Base-by-base conservation (phyloP, 2,797 vertebrate species). In the Neosilurus hyrtlii region DNA sequence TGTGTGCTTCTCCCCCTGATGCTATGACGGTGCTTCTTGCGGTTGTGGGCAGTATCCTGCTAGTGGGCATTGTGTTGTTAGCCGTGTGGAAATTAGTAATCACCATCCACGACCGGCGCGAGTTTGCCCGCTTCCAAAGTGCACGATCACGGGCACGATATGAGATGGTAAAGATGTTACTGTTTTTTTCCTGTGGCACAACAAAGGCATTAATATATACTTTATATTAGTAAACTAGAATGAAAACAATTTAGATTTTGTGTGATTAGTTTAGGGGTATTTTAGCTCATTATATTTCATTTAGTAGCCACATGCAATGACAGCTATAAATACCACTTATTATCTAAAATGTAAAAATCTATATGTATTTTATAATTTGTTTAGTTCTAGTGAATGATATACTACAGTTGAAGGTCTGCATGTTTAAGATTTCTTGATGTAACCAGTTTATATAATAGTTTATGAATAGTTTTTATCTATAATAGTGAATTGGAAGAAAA, bases 121-220 rank as follows among this genome's bases (percentile, higher is more conserved):
- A 98, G 91, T 99, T 99, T 0, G 92, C 98, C 0, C 95, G 93
- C 61, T 99, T 99, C 92, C 97, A 98, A 91, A 99, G 89, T 0
- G 98, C 97, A 0, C 96, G 96, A 0, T 97, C 96, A 72, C 93
- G 97, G 1, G 98, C 98, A 3, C 93, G 96, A 90, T 99, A 98
- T 0, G 97, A 99, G 89, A 97, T 99, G 98, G 98, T 99, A 79
- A 95, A 95, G 1, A 52, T 1, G 4, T 49, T n/a, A 8, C 43
- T 84, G 57, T 35, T 24, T 52, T 52, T 0, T 74, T 52, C 49
- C 12, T 68, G 30, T 59, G 59, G 66, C 10, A 70, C n/a, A 51
- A 78, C 22, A 65, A 78, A 65, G n/a, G 1, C 43, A 52, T 10
- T 63, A 15, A 35, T 22, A 37, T 51, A 30, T 18, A 37, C 1